Conservation (phyloP, 2,113 vertebrate genomes). For the Chroicocephalus ridibundus region DNA sequence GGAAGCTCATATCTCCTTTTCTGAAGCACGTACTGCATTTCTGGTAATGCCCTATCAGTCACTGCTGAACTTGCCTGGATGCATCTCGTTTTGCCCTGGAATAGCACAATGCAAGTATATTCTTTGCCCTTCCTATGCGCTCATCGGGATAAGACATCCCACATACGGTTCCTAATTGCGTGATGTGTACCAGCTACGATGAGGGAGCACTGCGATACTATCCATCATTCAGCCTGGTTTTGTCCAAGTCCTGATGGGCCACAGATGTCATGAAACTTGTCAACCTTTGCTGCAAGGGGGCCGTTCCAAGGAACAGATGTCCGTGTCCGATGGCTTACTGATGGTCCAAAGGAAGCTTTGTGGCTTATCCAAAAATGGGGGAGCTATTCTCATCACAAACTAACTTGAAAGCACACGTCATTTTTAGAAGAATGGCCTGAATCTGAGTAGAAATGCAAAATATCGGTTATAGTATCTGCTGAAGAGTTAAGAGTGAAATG, state of each 20-base stretch:
- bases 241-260: slow-evolving; percentile 42
- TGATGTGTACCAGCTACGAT: background rate
- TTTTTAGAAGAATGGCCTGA: background rate
- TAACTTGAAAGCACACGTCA: background rate
- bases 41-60: background rate
- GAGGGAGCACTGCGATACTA: background rate
- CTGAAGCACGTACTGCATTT: background rate
- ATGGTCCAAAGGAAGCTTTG: background rate
- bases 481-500: background rate
- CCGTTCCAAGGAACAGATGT: slow-evolving; percentile 27
- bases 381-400: background rate
- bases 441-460: background rate
- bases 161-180: background rate
- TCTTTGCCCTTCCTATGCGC: background rate
- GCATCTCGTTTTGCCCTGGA: background rate
- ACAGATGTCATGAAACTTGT: slow-evolving; percentile 20
- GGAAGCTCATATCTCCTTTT: background rate
- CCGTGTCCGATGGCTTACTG: background rate
- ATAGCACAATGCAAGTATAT: background rate
- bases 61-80: background rate
- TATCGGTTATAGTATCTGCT: background rate
- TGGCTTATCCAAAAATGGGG: background rate
- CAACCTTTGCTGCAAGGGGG: slow-evolving; percentile 6
- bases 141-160: background rate
- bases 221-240: background rate